Evolutionary conservation across 1,140 invertebrate species (phyloP), one percentile per base, ranked within the genome.

Genomic region (Drosophila fuyamai): DNA sequence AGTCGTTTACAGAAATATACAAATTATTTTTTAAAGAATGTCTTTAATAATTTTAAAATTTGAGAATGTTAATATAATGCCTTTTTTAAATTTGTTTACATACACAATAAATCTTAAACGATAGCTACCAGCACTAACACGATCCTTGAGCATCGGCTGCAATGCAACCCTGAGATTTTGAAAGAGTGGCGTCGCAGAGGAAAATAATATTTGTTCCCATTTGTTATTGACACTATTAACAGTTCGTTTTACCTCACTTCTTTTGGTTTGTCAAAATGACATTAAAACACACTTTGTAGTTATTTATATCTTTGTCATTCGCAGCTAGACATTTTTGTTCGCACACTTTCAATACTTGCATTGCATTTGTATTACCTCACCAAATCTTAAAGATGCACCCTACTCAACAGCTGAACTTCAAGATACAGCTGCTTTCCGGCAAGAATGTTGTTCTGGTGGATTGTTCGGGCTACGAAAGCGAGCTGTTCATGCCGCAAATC

Each of bases 401-500:
- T 8, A 4, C 6, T 32, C 29, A 6, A 7, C 27, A 62, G 16
- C 14, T 78, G 7, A 40, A 35, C 6, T 89, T 89, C 43, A 51
- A 66, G 14, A 84, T 90, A 32, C 57, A 90, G 48, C 38, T 92
- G 36, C 51, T 92, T 29, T 85, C 90, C 0, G 86, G 75, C 6
- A 77, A 92, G n/a, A 89, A 75, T 59, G 83, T 92, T 3, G 70
- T 92, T 10, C 10, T 92, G 44, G 74, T 92, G 4, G 77, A 91
- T 0, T 78, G 71, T 16, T 36, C 58, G 6, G 81, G 81, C 14
- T 81, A 63, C 35, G 86, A 91, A 27, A 67, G 70, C 6, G 90
- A 92, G 48, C 65, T 92, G 7, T 92, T 92, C 29, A 62, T 89
- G 57, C 90, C 90, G 2, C 75, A 80, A 12, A 92, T 92, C 29